Base-by-base conservation (phyloP, 2,888 invertebrate species). In the Amiota minor region DNA sequence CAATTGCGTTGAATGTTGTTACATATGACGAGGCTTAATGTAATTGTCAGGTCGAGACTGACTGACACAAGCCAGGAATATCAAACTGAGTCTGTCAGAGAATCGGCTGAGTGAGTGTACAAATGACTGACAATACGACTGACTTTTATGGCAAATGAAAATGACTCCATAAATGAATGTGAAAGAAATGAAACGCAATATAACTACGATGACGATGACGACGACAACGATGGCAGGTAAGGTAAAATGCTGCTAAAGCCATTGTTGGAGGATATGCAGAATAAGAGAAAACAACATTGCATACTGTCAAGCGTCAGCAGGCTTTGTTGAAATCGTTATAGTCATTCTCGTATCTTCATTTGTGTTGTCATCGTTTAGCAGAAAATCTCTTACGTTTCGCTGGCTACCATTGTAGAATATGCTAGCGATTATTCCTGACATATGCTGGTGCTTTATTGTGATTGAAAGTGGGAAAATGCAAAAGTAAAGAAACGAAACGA, bases 21-120 rank as follows among this genome's bases (percentile, higher is more conserved):
- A 20, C 59, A 20, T 59, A 59, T 18, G 64, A 67, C 18, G 49
- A 67, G 12, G 9, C 65, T 47, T 67, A 67, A 67, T 67, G 49
- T 67, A 49, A 67, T 67, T 67, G 65, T 35, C 62, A 45, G 62
- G 59, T 59, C 59, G 59, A 59, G 35, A 35, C 35, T 35, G 35
- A 35, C 2, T 35, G 35, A 35, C 35, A 59, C 20, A 18, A 59
- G 18, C 59, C 18, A 59, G 9, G 20, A 20, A 20, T 35, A 35
- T 35, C 6, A 35, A 35, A 35, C 35, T 35, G 35, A 35, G 35
- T 35, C 35, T 6, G 35, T 35, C 35, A 35, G 35, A 4, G 35
- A 35, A 8, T 35, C 35, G 6, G 35, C 6, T 35, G 56, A 16
- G 6, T 56, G 18, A 18, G 18, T 16, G 10, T 6, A 59, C 16